Base-by-base conservation (phyloP, 1,140 invertebrate species). In the Heliconius melpomene region DNA sequence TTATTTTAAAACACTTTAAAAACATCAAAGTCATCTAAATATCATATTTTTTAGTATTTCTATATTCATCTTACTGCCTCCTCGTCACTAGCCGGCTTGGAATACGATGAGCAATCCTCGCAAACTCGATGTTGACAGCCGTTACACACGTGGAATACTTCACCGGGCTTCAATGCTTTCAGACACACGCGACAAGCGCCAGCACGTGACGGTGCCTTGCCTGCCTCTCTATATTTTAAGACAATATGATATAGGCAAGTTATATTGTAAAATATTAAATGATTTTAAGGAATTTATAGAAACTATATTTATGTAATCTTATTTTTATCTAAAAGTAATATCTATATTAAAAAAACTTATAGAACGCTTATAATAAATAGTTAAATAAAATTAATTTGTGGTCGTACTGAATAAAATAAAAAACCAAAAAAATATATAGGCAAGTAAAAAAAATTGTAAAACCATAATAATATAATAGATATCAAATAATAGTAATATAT, bases 31-130 rank as follows among this genome's bases (percentile, higher is more conserved):
- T 54, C 7, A n/a, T 20, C 11, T n/a, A 2, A n/a, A n/a, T 20
- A 8, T 26, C 13, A 3, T 13, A 16, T 13, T 66, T 23, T 29
- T 29, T 3, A 16, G 1, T 13, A 8, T 26, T 26, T 66, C 11
- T 66, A 16, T 66, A 29, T 29, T 46, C 8, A 40, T 71, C 94
- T 96, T 95, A 97, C 97, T 93, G 96, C 95, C 88, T 98, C 97
- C 87, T 97, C 96, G 80, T 97, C 96, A 86, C 97, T 97, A 70
- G 97, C 96, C 72, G 96, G 96, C 88, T 97, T 97, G 81, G 97
- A 98, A 92, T 98, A 98, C 54, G 97, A 98, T 72, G 97, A 97
- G 88, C 98, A 98, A 93, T 98, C 98, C 91, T 98, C 98, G 91
- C 98, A 98, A 57, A 98, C 97, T 84, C 97, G 96, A 87, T 98